Conservation (phyloP, 2,797 vertebrate genomes). For the Heliangelus exortis region DNA sequence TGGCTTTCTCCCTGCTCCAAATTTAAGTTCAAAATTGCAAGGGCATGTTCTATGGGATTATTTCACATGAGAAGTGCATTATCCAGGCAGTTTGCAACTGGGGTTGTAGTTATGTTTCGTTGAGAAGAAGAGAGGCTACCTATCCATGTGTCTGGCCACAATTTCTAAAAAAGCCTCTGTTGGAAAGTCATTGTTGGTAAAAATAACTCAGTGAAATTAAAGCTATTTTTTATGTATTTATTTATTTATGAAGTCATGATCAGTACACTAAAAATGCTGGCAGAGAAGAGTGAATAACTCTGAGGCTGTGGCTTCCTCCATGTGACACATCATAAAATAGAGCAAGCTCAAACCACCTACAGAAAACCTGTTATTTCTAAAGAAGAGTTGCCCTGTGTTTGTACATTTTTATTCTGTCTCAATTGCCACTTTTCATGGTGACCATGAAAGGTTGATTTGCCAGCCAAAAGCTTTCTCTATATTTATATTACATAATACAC, state of each 20-base stretch:
- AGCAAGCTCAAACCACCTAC: background rate
- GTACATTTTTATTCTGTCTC: background rate
- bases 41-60: background rate
- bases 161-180: background rate
- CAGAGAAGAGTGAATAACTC: background rate
- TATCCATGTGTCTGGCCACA: background rate
- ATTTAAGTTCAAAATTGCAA: slow-evolving; percentile 57
- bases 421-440: background rate
- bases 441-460: background rate
- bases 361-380: background rate
- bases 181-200: background rate
- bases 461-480: background rate
- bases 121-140: background rate
- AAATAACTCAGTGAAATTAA: background rate
- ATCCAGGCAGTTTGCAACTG: background rate
- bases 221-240: background rate
- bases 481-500: background rate
- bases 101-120: background rate
- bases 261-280: background rate
- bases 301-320: background rate
- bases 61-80: background rate
- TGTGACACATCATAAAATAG: background rate
- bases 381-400: background rate
- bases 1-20: slow-evolving; percentile 2
- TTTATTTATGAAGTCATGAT: background rate